Percentiles rank a stretch among this genome's conserved stretches.
Evolutionary conservation across 2,797 vertebrate genomes (phyloP).

Genomic region (Rhincodon typus): DNA sequence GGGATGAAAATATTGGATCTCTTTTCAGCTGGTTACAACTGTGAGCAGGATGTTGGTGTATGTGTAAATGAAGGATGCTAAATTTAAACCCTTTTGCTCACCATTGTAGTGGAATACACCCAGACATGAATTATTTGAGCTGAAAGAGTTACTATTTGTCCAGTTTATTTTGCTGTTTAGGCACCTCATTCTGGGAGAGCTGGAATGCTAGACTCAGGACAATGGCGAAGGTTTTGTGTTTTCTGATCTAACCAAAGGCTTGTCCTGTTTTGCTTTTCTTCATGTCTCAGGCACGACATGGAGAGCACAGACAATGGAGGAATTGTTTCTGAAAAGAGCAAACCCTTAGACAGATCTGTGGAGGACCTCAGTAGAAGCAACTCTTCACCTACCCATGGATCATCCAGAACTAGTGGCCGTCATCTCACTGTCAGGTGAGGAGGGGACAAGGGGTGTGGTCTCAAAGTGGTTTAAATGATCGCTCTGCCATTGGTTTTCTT

Average conservation of each 20-base stretch:
- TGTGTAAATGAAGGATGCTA: neutral
- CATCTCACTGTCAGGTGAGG: constrained; percentile 72
- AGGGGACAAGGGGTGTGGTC: neutral
- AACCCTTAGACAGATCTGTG: constrained; percentile 61
- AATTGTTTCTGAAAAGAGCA: constrained; percentile 62
- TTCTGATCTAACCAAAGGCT: neutral
- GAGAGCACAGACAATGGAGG: constrained; percentile 67
- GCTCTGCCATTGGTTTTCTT: neutral
- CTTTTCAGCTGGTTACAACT: neutral
- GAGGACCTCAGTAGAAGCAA: constrained; percentile 72
- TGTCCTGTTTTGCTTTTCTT: neutral
- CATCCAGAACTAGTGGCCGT: constrained; percentile 54
- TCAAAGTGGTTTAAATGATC: neutral
- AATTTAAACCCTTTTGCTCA: neutral
- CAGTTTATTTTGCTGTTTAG: neutral
- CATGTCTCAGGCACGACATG: constrained; percentile 63
- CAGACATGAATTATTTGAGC: neutral
- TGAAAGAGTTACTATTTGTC: constrained; percentile 17
- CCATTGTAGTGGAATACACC: neutral
- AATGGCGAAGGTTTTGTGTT: neutral
- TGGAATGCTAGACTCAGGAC: neutral
- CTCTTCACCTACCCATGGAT: constrained; percentile 59
- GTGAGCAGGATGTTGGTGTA: neutral
- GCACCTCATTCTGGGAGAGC: neutral
- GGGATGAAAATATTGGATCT: neutral